These are phyloP conservation scores for Cinclus cinclus DNA, from an alignment of 2,113 vertebrate genomes.

Conservation along the genomic window DNA sequence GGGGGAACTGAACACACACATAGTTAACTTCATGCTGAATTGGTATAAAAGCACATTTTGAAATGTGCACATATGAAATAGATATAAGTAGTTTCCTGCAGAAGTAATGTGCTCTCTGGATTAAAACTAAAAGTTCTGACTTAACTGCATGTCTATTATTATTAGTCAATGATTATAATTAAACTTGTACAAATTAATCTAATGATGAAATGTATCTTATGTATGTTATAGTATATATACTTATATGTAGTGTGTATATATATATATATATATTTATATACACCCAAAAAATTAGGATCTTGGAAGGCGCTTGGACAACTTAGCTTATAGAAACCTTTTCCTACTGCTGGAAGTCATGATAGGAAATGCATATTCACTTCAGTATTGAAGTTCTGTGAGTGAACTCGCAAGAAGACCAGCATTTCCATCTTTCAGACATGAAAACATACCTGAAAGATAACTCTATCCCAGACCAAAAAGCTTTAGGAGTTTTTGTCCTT, in stretches of 20 bases:
- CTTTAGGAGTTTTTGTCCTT: not conserved
- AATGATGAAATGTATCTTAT: not conserved
- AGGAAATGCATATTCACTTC: fast-evolving
- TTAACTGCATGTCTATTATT: not conserved
- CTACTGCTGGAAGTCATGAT: not conserved
- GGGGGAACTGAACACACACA: not conserved
- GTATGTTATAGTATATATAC: not conserved
- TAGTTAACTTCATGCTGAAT: not conserved
- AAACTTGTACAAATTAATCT: not conserved
- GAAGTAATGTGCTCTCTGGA: not conserved
- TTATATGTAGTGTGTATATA: not conserved
- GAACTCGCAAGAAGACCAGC: not conserved
- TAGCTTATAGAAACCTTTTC: not conserved
- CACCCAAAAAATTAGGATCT: not conserved
- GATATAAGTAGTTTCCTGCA: not conserved
- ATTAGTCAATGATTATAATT: not conserved
- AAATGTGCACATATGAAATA: not conserved
- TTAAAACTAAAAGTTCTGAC: not conserved
- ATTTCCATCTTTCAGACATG: not conserved
- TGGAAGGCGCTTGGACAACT: not conserved
- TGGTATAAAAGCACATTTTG: not conserved
- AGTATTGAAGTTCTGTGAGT: not conserved
- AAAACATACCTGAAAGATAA: not conserved
- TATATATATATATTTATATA: not conserved
- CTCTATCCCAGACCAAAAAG: not conserved